Base-by-base conservation (phyloP, 2,113 vertebrate genomes). In the Potamarius usumacintae region DNA sequence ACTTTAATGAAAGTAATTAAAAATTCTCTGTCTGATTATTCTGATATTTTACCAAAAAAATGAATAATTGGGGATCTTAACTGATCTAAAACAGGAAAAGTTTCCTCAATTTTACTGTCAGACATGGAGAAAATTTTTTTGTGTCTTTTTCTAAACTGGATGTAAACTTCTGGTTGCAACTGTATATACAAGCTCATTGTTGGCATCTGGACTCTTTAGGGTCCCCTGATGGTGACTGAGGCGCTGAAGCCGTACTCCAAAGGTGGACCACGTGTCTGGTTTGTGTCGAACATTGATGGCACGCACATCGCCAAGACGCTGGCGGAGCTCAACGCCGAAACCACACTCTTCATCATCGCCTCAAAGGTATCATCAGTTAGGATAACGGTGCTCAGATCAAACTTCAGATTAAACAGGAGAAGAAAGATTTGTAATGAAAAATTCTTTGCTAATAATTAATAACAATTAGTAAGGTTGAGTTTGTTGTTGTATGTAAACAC, bases 251-350 rank as follows among this genome's bases (percentile, higher is more conserved):
- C 96, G 0, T 99, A 99, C 92, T 96, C 97, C 1, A 95, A 97
- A 89, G 97, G 92, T 60, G 98, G 98, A 1, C 98, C 98, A 4
- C 95, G 94, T 1, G 97, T 97, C 53, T 99, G 98, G 97, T 99
- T 99, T 91, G 97, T 99, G 30, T 99, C 98, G 74, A 99, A 99
- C 93, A 99, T 99, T 0, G 98, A 99, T 42, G 98, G 98, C 2
- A 99, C 98, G 7, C 98, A 99, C 90, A 95, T 99, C 84, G 94
- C 97, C 91, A 99, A 99, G 94, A 99, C 98, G 1, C 91, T 99
- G 92, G 96, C 97, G 34, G 91, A 93, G 50, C 96, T 99, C 72
- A 96, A 97, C 25, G 95, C 98, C 0, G 97, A 99, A 91, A 96
- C 97, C 0, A 96, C 96, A 0, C 95, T 99, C 89, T 99, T 99